Evolutionary conservation across 1,140 invertebrate genomes (phyloP), one percentile per base, ranked within the genome.

Genomic region (Myzus persicae): DNA sequence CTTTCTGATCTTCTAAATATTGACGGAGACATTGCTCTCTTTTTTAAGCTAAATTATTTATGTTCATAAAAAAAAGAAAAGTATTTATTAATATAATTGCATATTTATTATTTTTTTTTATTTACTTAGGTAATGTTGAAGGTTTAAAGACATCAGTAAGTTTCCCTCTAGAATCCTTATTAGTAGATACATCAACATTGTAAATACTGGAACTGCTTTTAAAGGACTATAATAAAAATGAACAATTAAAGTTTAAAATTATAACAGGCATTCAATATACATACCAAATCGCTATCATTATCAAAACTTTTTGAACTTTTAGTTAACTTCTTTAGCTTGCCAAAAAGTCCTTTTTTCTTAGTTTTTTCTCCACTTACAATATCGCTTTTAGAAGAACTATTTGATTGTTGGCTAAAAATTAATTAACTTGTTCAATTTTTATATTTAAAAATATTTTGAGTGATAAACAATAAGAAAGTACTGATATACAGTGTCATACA

Each of bases 321-420:
- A 22, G 97, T 98, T 38, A 98, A 95, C 94, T 97, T 97, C 94
- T 97, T 97, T 90, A 98, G 95, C 95, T 98, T 98, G 46, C 97
- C 97, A 94, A 98, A 97, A 85, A 98, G 95, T 59, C 97, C 96
- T 95, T 97, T 97, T 95, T 97, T 97, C 95, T 98, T 98, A 95
- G 97, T 98, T 94, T 98, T 98, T 89, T 97, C 96, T 26, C 95
- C 95, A 91, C 96, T 95, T 6, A 97, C 95, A 93, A 97, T 96
- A 94, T 98, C 98, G 95, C 98, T 98, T 94, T 98, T 97, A 0
- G 97, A 97, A 14, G 98, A 98, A 38, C 97, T 97, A 84, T 97
- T 97, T 0, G 98, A 98, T 90, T 98, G 95, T 87, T 97, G 96
- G 94, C 97, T 97, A 94, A 93, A 95, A 88, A 88, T 38, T 9